Evolutionary conservation across 1,140 invertebrate species (phyloP).

Genomic region (Pectinophora gossypiella): DNA sequence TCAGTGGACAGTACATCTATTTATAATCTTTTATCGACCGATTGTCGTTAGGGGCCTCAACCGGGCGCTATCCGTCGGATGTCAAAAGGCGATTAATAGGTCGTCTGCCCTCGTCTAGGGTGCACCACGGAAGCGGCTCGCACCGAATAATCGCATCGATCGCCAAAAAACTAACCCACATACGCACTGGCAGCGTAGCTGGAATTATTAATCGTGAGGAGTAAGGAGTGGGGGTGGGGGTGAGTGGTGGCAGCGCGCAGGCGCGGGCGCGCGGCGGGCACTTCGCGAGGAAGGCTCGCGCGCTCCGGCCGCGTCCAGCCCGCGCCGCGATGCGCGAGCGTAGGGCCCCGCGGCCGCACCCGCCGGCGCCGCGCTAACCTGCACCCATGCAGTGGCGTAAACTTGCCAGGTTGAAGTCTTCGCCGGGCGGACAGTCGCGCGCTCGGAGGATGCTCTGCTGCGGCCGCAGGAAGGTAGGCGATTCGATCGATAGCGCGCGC

Average conservation of each 20-base stretch:
- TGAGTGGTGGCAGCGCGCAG: constrained; percentile 27
- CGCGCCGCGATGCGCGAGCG: constrained; percentile 58
- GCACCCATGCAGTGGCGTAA: constrained; percentile 83
- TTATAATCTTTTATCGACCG: neutral
- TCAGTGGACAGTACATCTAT: neutral
- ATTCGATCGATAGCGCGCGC: constrained; percentile 67
- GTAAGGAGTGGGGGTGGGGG: constrained; percentile 17
- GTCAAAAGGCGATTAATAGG: constrained; percentile 51
- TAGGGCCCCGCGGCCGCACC: constrained; percentile 56
- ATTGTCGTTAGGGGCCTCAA: neutral
- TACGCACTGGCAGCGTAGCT: constrained; percentile 71
- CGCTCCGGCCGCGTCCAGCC: constrained; percentile 55
- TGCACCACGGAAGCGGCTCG: constrained; percentile 50
- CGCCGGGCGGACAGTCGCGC: constrained; percentile 81
- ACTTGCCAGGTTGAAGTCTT: constrained; percentile 84
- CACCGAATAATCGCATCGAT: constrained; percentile 70
- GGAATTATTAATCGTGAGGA: constrained; percentile 69
- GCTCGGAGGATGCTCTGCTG: constrained; percentile 90
- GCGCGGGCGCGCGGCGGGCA: constrained; percentile 50
- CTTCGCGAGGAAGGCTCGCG: constrained; percentile 61
- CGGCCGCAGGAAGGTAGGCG: constrained; percentile 87
- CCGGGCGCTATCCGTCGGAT: constrained; percentile 6
- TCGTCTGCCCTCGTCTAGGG: constrained; percentile 37
- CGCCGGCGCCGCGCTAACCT: constrained; percentile 57
- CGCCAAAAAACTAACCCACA: constrained; percentile 74